Evolutionary conservation across 1,140 invertebrate species (phyloP), one percentile per base, ranked within the genome.

Genomic region (Drosophila persimilis): DNA sequence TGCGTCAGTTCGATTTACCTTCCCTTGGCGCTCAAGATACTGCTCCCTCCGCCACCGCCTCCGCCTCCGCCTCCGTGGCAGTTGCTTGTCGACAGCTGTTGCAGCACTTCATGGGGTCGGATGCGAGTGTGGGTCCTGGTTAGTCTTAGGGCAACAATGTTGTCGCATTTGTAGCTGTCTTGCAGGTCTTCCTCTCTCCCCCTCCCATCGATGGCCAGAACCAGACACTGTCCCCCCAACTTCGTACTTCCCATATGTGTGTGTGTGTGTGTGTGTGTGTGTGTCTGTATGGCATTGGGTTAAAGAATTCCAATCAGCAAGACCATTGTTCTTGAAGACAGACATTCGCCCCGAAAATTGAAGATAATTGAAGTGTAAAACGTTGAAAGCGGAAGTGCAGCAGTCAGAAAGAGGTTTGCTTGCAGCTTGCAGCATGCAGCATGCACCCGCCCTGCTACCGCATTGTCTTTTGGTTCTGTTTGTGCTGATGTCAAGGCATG

Each of bases 311-410:
- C 83, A 86, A 86, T 86, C 83, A 86, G 75, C 83, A 86, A 63
- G 70, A 69, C 83, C 77, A 86, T 86, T 88, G 83, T 86, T 86
- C 83, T 86, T 88, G 83, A 86, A 39, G 35, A 39, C 35, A 39
- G 83, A 86, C 83, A 81, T 86, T 86, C 74, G 80, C 61, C 71
- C 83, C 57, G 83, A 75, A 86, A 86, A 86, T 86, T 86, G 83
- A 86, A 86, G 83, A 86, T 86, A 86, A 86, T 86, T 86, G 83
- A 86, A 86, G 83, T 86, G 83, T 86, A 83, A 88, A 86, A 80
- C 83, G 83, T 78, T 69, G 64, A 56, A 69, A 73, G 71, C 83
- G 83, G 83, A 86, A 86, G 83, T 86, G 78, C 80, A 85, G 69
- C 80, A 85, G 81, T 84, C 80, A 85, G 80, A 80, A 80, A 29